Evolutionary conservation across 2,888 invertebrate genomes (phyloP).

Genomic region (Chloroclysta siterata): DNA sequence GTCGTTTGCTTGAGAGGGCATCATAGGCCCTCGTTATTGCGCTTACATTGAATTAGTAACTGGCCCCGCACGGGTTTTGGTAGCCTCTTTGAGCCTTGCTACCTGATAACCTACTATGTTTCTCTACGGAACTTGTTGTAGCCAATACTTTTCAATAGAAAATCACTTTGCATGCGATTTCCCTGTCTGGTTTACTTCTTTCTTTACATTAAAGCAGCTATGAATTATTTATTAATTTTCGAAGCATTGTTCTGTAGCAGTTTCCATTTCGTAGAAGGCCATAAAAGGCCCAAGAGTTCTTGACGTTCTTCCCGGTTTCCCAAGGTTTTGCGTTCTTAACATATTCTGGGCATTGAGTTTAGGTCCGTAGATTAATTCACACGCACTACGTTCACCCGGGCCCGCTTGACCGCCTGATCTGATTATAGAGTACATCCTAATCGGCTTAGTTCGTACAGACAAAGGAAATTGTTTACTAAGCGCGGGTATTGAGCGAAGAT

Average conservation of each 20-base stretch:
- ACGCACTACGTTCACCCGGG: slow-evolving; percentile 5
- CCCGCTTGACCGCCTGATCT: slow-evolving; percentile 44
- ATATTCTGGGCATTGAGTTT: neutral
- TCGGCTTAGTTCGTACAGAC: slow-evolving; percentile 31
- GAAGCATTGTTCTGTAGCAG: neutral
- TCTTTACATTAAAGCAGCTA: too few relatives aligned
- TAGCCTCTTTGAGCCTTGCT: neutral
- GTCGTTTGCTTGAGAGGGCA: slow-evolving; percentile 26
- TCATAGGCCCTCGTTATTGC: slow-evolving; percentile 24
- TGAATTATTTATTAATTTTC: neutral
- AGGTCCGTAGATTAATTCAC: slow-evolving; percentile 14
- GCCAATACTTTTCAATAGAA: neutral
- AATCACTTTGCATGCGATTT: neutral
- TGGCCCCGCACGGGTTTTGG: slow-evolving; percentile 1
- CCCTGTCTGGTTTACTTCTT: too few relatives aligned
- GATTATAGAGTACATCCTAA: slow-evolving; percentile 38
- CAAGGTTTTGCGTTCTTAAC: neutral
- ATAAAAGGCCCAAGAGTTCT: too few relatives aligned
- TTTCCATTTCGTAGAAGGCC: neutral
- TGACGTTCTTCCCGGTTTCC: neutral
- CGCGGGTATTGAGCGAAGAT: slow-evolving; percentile 32
- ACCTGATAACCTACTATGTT: neutral
- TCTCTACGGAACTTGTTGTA: neutral
- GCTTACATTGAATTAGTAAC: slow-evolving; percentile 25
- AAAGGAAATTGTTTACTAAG: slow-evolving; percentile 33